A percentile compares a stretch with the other conserved stretches of the same genome.
Conservation (phyloP, 37 sponge, comb jelly and placozoan species). For the Chondrosia reniformis region DNA sequence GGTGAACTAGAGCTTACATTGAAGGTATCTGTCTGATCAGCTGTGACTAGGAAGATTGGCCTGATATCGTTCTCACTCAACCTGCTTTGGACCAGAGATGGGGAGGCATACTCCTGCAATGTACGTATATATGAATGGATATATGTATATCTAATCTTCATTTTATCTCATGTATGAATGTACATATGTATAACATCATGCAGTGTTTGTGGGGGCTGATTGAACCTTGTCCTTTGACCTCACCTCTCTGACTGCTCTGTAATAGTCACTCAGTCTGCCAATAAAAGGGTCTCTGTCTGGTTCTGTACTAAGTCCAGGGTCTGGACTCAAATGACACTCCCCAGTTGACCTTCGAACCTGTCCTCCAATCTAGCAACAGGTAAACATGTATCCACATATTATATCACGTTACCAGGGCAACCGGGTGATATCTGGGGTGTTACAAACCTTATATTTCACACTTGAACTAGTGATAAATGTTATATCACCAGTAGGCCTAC, state of each 20-base stretch:
- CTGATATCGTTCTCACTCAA: neutral
- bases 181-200: neutral
- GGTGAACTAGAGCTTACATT: neutral
- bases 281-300: neutral
- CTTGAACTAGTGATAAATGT: too few relatives aligned
- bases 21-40: neutral
- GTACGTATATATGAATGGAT: neutral
- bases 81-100: conserved; percentile 9
- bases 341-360: neutral
- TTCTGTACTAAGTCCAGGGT: too few relatives aligned
- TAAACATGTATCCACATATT: too few relatives aligned
- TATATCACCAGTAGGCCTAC: too few relatives aligned
- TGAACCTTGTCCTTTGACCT: too few relatives aligned
- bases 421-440: too few relatives aligned
- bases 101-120: conserved; percentile 9
- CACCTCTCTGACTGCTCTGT: neutral
- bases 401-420: too few relatives aligned
- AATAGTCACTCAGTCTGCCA: neutral
- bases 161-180: neutral
- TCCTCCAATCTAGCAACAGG: conserved; percentile 7
- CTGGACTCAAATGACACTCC: conserved; percentile 6
- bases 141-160: neutral
- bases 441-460: too few relatives aligned
- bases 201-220: too few relatives aligned
- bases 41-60: neutral